Evolutionary conservation across 1,140 invertebrate species (phyloP), one percentile per base, ranked within the genome.

Genomic region (Procambarus clarkii): DNA sequence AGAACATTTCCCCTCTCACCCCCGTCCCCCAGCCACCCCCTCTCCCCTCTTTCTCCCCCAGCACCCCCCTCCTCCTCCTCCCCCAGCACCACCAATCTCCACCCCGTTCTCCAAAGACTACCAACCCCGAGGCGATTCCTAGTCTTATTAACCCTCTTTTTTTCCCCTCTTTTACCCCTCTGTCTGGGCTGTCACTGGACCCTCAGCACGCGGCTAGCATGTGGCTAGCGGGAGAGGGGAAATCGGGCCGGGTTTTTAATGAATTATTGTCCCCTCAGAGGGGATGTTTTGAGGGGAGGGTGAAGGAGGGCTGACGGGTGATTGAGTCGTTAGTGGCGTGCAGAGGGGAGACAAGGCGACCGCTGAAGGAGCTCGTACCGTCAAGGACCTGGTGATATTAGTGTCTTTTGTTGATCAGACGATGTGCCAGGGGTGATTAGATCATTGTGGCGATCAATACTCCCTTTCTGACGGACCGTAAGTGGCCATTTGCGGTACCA

Each of bases 101-200:
- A 15, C 45, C 45, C 77, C 7, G 3, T 58, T 34, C 15, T 21
- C 80, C 54, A 82, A 58, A 82, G 80, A 82, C 50, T n/a, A 54
- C 21, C 5, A 44, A 21, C 87, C 87, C 87, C 79, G 87, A 81
- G 87, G 87, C 87, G 79, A 89, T 24, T 71, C 69, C 79, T 89
- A 89, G 87, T 89, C 87, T 89, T 89, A 89, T 89, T 89, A 89
- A 89, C 87, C 86, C 87, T 82, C 79, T 82, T 89, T 80, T 88
- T 88, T 74, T n/a, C 44, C 79, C 34, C 34, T 34, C 64, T 58
- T 9, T 76, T 74, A 44, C 45, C 86, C 79, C 87, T 58, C 69
- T 44, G n/a, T 44, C 74, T 45, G 11, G n/a, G 44, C 60, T 58
- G 78, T 76, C 79, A 76, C 78, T 58, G 64, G 64, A 80, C 79